Evolutionary conservation across 2,888 invertebrate genomes (phyloP), one percentile per base, ranked within the genome.

Genomic region (Agrilus mali): DNA sequence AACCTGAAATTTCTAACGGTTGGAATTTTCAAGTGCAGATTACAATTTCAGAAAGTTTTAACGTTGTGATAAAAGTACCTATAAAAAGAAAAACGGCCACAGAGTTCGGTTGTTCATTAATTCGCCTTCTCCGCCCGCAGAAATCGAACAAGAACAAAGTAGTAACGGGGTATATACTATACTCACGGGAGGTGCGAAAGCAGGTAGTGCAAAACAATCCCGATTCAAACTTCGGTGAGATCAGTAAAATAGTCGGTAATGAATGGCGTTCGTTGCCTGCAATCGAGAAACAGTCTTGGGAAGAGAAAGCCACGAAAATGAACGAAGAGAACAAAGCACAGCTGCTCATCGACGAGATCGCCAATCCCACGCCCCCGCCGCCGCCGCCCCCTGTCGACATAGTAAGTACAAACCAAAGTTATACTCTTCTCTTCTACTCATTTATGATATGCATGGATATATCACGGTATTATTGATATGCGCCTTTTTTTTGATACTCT

Each of bases 91-190:
- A 27, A 27, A 27, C 27, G 27, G 4, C 8, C 10, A 27, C 27
- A 27, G 27, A 27, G 27, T 27, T 27, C 27, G 27, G 27, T 27
- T 27, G 27, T 27, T 27, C 8, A 27, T 27, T 27, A 27, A 27
- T 27, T 27, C 27, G 27, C 27, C 27, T 27, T 27, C 27, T 27
- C 27, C 27, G 27, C 43, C 48, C 50, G 32, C 51, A 67, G 66
- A 72, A 70, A 63, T 61, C 65, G 40, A 65, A 78, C 60, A 80
- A 80, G 54, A 87, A 86, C 71, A 84, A 88, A 68, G 75, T 88
- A 50, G 86, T 88, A 56, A 96, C 95, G 47, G 97, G 97, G 7
- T 98, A 98, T 72, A 97, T 98, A 54, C 75, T 98, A 47, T 98
- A 95, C 71, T 95, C 97, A 35, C 88, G 95, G 60, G 97, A 98